Evolutionary conservation across 2,797 vertebrate species (phyloP).

Genomic region (Mormyrops attenuatus): DNA sequence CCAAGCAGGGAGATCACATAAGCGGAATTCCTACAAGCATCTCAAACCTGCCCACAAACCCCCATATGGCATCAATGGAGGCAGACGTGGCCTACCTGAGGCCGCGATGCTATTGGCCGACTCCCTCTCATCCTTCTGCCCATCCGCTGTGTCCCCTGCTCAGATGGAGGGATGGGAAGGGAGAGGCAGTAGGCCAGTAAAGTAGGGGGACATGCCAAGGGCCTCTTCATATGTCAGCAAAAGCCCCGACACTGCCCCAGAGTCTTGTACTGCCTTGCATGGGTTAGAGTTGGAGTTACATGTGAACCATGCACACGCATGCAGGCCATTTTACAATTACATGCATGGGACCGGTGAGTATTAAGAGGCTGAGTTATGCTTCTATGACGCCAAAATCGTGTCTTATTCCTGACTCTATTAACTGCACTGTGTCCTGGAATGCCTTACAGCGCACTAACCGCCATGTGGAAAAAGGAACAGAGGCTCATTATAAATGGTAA

Average conservation of each 20-base stretch:
- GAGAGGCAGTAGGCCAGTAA: not conserved
- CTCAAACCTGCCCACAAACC: not conserved
- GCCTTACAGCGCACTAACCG: not conserved
- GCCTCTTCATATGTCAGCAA: not conserved
- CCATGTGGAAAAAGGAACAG: not conserved
- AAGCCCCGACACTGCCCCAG: not conserved
- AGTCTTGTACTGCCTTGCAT: not conserved
- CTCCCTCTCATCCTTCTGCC: not conserved
- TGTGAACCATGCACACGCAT: not conserved
- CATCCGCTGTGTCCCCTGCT: not conserved
- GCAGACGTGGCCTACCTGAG: not conserved
- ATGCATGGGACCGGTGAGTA: not conserved
- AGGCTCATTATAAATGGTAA: not conserved
- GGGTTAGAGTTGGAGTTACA: not conserved
- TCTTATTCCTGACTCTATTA: not conserved
- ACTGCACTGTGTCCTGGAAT: not conserved
- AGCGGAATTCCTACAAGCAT: not conserved
- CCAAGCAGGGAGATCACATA: not conserved
- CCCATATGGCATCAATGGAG: not conserved
- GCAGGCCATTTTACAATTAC: not conserved
- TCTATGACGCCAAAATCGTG: not conserved
- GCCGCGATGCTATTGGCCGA: not conserved
- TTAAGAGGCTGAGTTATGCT: not conserved
- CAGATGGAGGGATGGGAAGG: not conserved
- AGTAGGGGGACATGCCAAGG: not conserved